Evolutionary conservation across 2,113 vertebrate species (phyloP), one percentile per base, ranked within the genome.

Genomic region (Crotophaga sulcirostris): DNA sequence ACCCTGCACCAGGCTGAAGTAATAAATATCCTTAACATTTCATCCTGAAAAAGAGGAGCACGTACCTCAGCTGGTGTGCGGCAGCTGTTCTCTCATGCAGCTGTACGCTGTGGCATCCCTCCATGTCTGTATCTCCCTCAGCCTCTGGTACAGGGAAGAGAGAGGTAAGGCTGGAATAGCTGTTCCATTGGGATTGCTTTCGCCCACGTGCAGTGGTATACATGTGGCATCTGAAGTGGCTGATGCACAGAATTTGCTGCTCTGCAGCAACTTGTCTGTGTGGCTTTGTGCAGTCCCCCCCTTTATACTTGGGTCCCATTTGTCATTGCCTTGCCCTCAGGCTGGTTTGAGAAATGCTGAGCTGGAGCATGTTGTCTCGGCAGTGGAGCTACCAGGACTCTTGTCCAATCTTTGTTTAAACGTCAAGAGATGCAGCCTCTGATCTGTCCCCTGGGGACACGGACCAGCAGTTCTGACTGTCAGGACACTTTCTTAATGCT

Each of bases 121-220:
- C 0, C 1, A 1, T 7, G 33, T 44, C 6, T 34, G 0, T 49
- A 16, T 15, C 6, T 68, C 23, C 40, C 3, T 66, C 31, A 4
- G n/a, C 31, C 42, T 81, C 3, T 59, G 17, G 8, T 60, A 34
- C 2, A 38, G 29, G 26, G 20, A 55, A 38, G 52, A 38, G 40
- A 29, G 60, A 36, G 2, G 2, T 55, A 40, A 20, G 12, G 20
- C 17, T 67, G 52, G 38, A 58, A 24, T 20, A 68, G n/a, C n/a
- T 58, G 1, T 25, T 49, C 47, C 47, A 49, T 34, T 67, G 45
- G 34, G 14, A 19, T 64, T 59, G 40, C 78, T 82, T 72, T 81
- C 26, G 1, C 20, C 23, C 6, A 5, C 14, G 2, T 1, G 2
- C 38, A 25, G 28, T 0, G 0, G 2, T 49, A 11, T 0, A 0